Base-by-base conservation (phyloP, 2,888 invertebrate species). In the Helobdella robusta region DNA sequence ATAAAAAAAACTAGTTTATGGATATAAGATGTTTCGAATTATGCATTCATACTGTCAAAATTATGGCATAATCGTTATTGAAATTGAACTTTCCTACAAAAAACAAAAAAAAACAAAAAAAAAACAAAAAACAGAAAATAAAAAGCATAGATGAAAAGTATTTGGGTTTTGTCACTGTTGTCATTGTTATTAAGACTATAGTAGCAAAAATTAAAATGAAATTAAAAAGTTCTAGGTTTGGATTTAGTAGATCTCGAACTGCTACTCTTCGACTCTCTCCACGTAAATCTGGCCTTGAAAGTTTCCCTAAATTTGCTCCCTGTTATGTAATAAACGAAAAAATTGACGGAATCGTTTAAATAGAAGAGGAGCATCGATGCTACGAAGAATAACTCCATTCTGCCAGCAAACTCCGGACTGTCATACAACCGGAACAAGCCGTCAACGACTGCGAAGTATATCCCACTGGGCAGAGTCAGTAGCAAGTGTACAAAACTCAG, bases 241-340 rank as follows among this genome's bases (percentile, higher is more conserved):
- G n/a, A n/a, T n/a, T 30, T 56, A 1, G 56, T 30, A 56, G 32
- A 28, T n/a, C 32, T 56, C 32, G 56, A 30, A 56, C 28, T 28
- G 15, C 35, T 35, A 20, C 20, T 34, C 36, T n/a, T n/a, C 23
- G 50, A 25, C 28, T 50, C 50, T 28, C 50, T 62, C 18, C 50
- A 30, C 2, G 25, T 28, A n/a, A 62, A 62, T 23, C 32, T 50
- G 6, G 48, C 62, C 34, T 32, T 50, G 62, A 44, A 62, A 2
- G 62, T 50, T 25, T 62, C 50, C 34, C 62, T 62, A 30, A 62
- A 62, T 28, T 44, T 46, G 30, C 46, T 46, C 11, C 62, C 62
- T 8, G 62, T 46, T 32, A 62, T 15, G 20, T 62, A 62, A 23
- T 62, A 62, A 20, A 62, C 32, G 20, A 48, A 20, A 30, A 62